phyloP scores from a whole-genome alignment of 2,113 vertebrate genomes.

The Gavialis gangeticus region DNA sequence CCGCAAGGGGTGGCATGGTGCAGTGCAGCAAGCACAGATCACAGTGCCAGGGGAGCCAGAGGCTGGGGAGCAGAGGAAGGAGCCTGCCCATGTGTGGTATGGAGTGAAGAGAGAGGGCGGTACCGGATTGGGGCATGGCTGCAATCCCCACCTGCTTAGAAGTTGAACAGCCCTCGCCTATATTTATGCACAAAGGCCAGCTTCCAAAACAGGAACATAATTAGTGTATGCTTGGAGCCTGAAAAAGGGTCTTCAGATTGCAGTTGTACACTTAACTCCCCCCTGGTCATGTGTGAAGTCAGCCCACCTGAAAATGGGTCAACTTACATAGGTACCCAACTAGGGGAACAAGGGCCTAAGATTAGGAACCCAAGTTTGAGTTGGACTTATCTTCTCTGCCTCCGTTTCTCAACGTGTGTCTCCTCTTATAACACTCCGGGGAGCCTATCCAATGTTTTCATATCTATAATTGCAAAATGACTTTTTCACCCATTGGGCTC shows the following conservation, averaged over 20 bases:
- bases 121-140: too few relatives aligned
- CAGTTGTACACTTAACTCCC: not conserved
- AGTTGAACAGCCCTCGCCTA: not conserved
- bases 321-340: not conserved
- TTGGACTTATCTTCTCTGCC: fast-evolving
- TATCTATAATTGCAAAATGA: not conserved
- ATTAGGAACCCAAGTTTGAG: not conserved
- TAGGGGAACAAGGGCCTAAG: not conserved
- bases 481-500: not conserved
- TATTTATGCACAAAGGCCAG: not conserved
- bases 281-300: not conserved
- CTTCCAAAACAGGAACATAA: not conserved
- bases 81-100: too few relatives aligned
- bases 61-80: too few relatives aligned
- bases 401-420: not conserved
- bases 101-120: too few relatives aligned
- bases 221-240: not conserved
- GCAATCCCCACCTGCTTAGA: too few relatives aligned
- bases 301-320: not conserved
- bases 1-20: too few relatives aligned
- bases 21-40: too few relatives aligned
- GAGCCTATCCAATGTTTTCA: not conserved
- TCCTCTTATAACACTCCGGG: not conserved
- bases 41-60: too few relatives aligned
- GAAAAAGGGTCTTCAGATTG: not conserved